Evolutionary conservation across 2,797 vertebrate species (phyloP).

Genomic region (Bryconaethiops microstoma): DNA sequence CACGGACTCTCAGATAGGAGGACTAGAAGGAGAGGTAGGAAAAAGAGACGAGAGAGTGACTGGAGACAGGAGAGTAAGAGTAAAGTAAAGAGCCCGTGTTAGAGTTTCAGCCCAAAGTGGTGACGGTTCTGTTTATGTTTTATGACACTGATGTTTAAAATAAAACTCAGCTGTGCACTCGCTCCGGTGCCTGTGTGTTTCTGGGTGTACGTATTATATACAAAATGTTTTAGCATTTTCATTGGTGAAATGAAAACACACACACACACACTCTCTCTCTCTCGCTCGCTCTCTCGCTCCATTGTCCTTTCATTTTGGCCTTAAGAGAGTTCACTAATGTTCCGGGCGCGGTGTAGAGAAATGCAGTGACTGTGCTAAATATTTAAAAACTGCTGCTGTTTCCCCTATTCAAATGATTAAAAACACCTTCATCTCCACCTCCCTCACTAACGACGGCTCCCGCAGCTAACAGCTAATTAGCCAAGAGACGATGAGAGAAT

Average conservation of each 20-base stretch:
- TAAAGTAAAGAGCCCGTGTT: too few species aligned
- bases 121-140: too few species aligned
- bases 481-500: not conserved
- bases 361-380: not conserved
- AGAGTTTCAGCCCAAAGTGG: too few species aligned
- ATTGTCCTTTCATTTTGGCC: not conserved
- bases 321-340: not conserved
- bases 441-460: not conserved
- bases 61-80: too few species aligned
- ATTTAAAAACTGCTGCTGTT: conserved; percentile 3
- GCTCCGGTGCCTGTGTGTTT: too few species aligned
- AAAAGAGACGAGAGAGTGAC: too few species aligned
- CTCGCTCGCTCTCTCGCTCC: too few species aligned
- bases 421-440: not conserved
- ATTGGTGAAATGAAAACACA: not conserved
- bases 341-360: not conserved
- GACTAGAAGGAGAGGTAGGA: too few species aligned
- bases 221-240: conserved; percentile 1
- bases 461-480: not conserved
- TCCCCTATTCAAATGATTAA: not conserved
- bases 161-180: too few species aligned
- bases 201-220: not conserved
- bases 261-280: not conserved
- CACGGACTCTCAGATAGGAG: too few species aligned
- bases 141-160: too few species aligned